phyloP scores from a whole-genome alignment of 2,888 invertebrate genomes.

The Leptothorax acervorum region DNA sequence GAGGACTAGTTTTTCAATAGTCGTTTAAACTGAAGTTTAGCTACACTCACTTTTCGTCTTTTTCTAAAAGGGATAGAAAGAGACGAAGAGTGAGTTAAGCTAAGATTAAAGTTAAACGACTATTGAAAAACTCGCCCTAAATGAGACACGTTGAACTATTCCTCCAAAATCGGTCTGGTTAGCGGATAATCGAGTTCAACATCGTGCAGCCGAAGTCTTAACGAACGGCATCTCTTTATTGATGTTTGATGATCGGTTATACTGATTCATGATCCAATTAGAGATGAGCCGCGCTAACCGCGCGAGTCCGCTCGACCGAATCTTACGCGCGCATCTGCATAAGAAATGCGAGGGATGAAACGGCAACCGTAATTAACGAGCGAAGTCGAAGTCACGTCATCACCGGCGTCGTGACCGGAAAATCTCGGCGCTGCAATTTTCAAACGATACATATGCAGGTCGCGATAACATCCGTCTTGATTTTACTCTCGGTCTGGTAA shows the following conservation, averaged over 20 bases:
- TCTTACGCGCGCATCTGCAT: conserved; percentile 50
- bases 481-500: conserved; percentile 33
- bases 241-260: conserved; percentile 33
- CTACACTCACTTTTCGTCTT: too few relatives aligned
- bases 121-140: background rate
- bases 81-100: too few relatives aligned
- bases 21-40: too few relatives aligned
- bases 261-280: conserved; percentile 42
- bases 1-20: too few relatives aligned
- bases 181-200: background rate
- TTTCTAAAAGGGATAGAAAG: too few relatives aligned
- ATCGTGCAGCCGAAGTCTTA: conserved; percentile 11
- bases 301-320: conserved; percentile 22
- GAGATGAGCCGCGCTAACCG: conserved; percentile 41
- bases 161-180: background rate
- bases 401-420: conserved; percentile 43
- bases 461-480: conserved; percentile 52
- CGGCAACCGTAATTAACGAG: conserved; percentile 45
- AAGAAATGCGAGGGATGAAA: conserved; percentile 46
- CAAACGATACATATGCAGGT: conserved; percentile 43
- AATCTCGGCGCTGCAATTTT: conserved; percentile 47
- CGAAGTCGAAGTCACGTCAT: conserved; percentile 44
- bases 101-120: too few relatives aligned
- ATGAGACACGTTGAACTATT: background rate
- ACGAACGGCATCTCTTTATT: conserved; percentile 36